These are phyloP conservation scores for Umimayanthus kanabou DNA, from an alignment of 92 coral and sea anemone genomes.

Conservation along the genomic window DNA sequence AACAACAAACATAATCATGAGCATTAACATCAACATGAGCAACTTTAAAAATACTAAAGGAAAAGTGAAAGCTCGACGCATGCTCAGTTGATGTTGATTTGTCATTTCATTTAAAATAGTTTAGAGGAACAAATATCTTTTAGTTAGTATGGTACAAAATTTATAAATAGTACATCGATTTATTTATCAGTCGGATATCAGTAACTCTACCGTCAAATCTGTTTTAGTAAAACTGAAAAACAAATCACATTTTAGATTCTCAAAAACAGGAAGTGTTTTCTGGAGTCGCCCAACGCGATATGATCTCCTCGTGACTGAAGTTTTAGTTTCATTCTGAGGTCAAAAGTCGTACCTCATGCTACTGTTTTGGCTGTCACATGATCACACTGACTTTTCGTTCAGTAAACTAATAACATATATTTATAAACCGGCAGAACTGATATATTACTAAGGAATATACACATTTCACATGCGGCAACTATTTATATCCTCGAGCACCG, in stretches of 20 bases:
- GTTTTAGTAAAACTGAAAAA: background rate
- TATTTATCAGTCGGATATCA: no score
- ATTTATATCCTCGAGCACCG: background rate
- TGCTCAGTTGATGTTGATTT: background rate
- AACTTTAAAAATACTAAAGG: no score
- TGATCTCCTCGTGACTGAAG: slow-evolving; percentile 24
- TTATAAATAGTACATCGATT: background rate
- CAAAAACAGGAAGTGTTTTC: slow-evolving; percentile 31
- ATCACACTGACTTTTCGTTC: background rate
- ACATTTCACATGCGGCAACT: background rate
- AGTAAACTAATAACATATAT: background rate
- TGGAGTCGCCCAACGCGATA: background rate
- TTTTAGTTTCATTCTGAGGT: slow-evolving; percentile 2
- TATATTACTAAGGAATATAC: background rate
- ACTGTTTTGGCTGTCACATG: background rate
- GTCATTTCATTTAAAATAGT: background rate
- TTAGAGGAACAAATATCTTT: background rate
- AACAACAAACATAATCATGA: no score
- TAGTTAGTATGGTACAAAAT: background rate
- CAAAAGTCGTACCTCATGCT: background rate
- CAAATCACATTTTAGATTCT: background rate
- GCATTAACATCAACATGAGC: no score
- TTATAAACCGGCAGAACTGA: background rate
- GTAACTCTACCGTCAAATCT: background rate
- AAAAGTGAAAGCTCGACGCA: background rate